Evolutionary conservation across 2,888 invertebrate species (phyloP), one percentile per base, ranked within the genome.

Genomic region (Abscondita cerata): DNA sequence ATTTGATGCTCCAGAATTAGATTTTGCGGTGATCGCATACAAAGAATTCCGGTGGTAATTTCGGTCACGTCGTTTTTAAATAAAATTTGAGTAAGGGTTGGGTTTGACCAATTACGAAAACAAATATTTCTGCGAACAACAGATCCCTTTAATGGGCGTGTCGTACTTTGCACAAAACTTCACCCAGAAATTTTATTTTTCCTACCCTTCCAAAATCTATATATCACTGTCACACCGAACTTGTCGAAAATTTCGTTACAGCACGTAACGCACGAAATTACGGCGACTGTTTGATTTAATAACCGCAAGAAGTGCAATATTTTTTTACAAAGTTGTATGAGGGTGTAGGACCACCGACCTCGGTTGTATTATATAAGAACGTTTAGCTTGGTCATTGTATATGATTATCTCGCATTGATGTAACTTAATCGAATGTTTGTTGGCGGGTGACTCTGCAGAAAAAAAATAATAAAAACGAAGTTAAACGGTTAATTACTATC

Each of bases 401-500:
- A 66, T 61, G 67, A 71, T 69, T 68, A 70, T 70, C 65, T 66
- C n/a, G 68, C 62, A 70, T 70, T 69, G 69, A 70, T 66, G 69
- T 64, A 61, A 68, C 69, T 70, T 72, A 72, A 72, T 72, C 71
- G 70, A 69, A 62, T 70, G 68, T 71, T 71, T 70, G 70, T 67
- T 64, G 66, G 64, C 59, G 53, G 58, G 62, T 71, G 71, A 71
- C 69, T 60, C 33, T 65, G 71, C 71, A 69, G 41, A 62, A 66
- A 71, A 57, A n/a, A 65, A 50, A 25, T 6, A 69, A 71, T 69
- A 66, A 70, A n/a, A 69, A 68, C 59, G 54, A 62, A 58, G 59
- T 67, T 71, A 71, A 71, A 71, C 70, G 72, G 64, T 69, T 72
- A 72, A 72, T 71, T 70, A 56, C 61, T 58, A 52, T 51, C 12